Percentiles rank a stretch among this genome's conserved stretches.
Evolutionary conservation across 2,797 vertebrate species (phyloP).

Genomic region (Channallabes apus): DNA sequence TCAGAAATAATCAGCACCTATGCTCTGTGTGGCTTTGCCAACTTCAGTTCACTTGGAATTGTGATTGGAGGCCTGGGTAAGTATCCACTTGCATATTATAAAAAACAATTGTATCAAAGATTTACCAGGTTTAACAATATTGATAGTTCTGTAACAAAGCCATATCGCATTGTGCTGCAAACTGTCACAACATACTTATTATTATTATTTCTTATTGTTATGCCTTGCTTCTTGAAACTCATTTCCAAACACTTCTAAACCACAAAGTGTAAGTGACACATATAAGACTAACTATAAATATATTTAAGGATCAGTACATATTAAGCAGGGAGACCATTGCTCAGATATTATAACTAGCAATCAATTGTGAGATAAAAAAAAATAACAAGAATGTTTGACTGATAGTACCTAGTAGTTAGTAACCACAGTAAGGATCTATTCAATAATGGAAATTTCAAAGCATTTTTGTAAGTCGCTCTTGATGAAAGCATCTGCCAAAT

Average conservation of each 20-base stretch:
- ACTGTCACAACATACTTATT: neutral
- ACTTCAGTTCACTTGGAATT: conserved; percentile 93
- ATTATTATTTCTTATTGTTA: neutral
- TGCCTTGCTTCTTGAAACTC: neutral
- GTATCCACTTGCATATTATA: conserved; percentile 57
- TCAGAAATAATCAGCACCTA: conserved; percentile 88
- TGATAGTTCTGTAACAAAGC: neutral
- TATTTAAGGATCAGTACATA: neutral
- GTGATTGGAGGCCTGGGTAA: conserved; percentile 89
- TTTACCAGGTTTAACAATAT: neutral
- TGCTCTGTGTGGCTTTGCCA: conserved; percentile 93
- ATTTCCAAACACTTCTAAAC: neutral
- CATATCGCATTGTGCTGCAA: neutral
- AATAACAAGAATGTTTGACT: too few species aligned
- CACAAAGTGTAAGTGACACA: neutral
- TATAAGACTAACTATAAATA: neutral
- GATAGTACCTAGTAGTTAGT: too few species aligned
- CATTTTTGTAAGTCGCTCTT: too few species aligned
- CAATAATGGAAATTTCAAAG: too few species aligned
- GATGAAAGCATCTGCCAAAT: too few species aligned
- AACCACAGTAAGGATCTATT: too few species aligned
- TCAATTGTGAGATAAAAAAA: neutral
- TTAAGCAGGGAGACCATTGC: neutral
- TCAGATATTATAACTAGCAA: neutral
- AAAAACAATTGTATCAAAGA: neutral